Evolutionary conservation across 2,888 invertebrate genomes (phyloP).

Genomic region (Hyposoter didymator): DNA sequence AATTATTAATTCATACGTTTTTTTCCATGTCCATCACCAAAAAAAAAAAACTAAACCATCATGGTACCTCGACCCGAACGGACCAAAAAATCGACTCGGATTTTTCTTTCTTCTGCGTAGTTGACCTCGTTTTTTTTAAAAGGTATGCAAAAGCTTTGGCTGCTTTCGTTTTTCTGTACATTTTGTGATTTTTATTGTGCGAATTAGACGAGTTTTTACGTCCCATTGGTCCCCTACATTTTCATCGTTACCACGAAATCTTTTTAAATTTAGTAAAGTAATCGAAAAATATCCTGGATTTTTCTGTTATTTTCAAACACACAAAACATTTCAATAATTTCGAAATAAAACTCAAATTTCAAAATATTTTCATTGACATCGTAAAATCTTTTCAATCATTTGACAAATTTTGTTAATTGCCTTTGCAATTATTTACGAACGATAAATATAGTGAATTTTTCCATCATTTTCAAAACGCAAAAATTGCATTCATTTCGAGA

Average conservation of each 20-base stretch:
- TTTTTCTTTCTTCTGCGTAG: conserved; percentile 53
- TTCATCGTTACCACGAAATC: not conserved
- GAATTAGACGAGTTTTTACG: conserved; percentile 47
- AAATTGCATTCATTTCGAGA: not conserved
- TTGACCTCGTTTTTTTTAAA: conserved; percentile 61
- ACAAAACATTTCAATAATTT: not conserved
- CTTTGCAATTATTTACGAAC: too few species aligned
- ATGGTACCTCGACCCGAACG: not conserved
- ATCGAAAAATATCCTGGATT: not conserved
- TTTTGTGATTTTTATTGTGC: conserved; percentile 67
- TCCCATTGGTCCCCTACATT: not conserved
- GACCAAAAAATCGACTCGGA: conserved; percentile 20
- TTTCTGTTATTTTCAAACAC: not conserved
- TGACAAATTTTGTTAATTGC: too few species aligned
- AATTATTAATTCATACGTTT: conserved; percentile 14
- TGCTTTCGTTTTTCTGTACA: conserved; percentile 44
- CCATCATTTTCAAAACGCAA: not conserved
- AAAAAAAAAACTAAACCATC: conserved; percentile 13
- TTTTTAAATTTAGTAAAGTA: too few species aligned
- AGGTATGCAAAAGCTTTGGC: conserved; percentile 68
- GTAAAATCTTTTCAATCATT: not conserved
- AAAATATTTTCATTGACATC: not conserved
- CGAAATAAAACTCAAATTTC: not conserved
- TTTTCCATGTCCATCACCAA: conserved; percentile 52
- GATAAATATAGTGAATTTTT: too few species aligned